A percentile compares a stretch with the other conserved stretches of the same genome.
These are phyloP conservation scores for Camponotus floridanus DNA, from an alignment of 1,140 invertebrate genomes.

Conservation along the genomic window DNA sequence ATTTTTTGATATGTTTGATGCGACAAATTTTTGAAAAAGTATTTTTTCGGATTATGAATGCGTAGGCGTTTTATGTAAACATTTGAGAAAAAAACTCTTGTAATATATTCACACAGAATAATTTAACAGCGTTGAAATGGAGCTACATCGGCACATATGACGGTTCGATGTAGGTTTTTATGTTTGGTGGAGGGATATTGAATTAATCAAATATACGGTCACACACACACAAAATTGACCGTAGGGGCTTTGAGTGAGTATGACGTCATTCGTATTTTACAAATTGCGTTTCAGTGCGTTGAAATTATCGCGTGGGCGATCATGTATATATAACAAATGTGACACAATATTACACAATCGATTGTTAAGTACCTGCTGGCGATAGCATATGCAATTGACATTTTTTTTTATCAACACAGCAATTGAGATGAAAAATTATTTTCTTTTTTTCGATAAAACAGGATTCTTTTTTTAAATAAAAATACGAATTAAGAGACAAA, in stretches of 20 bases:
- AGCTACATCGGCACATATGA: background rate
- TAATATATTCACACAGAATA: background rate
- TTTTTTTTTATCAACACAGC: background rate
- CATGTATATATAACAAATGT: background rate
- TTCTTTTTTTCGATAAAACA: no score
- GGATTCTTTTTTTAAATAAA: no score
- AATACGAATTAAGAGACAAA: no score
- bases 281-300: slow-evolving; percentile 24
- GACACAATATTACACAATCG: slow-evolving; percentile 47
- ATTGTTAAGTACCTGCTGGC: background rate
- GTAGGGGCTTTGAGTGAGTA: background rate
- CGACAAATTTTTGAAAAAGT: no score
- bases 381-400: background rate
- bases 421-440: background rate
- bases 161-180: background rate
- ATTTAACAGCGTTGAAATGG: slow-evolving; percentile 36
- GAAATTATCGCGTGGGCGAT: slow-evolving; percentile 24
- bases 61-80: background rate
- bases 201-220: background rate
- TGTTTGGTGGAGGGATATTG: background rate
- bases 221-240: slow-evolving; percentile 10
- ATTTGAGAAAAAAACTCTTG: background rate
- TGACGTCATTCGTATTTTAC: background rate
- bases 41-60: no score
- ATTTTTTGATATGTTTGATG: no score